These are phyloP conservation scores for Pachycephus smyrnensis DNA, from an alignment of 2,888 invertebrate genomes.

Conservation along the genomic window DNA sequence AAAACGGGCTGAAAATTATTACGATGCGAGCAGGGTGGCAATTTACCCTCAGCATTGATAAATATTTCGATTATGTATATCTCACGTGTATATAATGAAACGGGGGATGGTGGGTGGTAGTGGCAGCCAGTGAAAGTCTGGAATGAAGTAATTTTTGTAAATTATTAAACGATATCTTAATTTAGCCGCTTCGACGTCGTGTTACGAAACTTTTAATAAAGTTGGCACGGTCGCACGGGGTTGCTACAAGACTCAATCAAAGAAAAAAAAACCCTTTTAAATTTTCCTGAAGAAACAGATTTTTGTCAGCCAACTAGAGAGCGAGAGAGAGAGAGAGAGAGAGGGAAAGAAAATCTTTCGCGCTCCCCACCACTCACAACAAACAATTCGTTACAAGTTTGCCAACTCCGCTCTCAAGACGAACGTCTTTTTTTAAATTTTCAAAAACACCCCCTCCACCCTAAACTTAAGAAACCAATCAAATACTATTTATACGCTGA, in stretches of 20 bases:
- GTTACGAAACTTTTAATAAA: slow-evolving; percentile 55
- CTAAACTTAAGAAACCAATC: slow-evolving; percentile 45
- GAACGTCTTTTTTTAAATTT: too few species aligned
- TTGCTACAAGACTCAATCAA: slow-evolving; percentile 14
- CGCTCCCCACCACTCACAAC: background rate
- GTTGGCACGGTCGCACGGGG: slow-evolving; percentile 34
- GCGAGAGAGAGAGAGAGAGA: background rate
- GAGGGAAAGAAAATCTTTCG: background rate
- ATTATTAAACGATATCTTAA: slow-evolving; percentile 55
- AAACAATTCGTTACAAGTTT: background rate
- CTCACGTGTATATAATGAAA: too few species aligned
- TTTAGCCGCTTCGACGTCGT: slow-evolving; percentile 37
- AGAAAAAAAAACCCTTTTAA: slow-evolving; percentile 37
- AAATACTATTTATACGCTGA: slow-evolving; percentile 45
- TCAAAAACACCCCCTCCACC: slow-evolving; percentile 24
- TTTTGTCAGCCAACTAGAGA: slow-evolving; percentile 28
- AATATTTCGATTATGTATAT: too few species aligned
- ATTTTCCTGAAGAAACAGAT: slow-evolving; percentile 45
- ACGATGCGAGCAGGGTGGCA: too few species aligned
- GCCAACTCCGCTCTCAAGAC: background rate
- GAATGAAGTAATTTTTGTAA: slow-evolving; percentile 34
- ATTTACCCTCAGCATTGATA: too few species aligned
- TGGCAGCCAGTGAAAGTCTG: background rate
- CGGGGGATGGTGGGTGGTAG: too few species aligned
- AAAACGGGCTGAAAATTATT: too few species aligned